phyloP scores from a whole-genome alignment of 2,888 invertebrate genomes.

The Erannis defoliaria region DNA sequence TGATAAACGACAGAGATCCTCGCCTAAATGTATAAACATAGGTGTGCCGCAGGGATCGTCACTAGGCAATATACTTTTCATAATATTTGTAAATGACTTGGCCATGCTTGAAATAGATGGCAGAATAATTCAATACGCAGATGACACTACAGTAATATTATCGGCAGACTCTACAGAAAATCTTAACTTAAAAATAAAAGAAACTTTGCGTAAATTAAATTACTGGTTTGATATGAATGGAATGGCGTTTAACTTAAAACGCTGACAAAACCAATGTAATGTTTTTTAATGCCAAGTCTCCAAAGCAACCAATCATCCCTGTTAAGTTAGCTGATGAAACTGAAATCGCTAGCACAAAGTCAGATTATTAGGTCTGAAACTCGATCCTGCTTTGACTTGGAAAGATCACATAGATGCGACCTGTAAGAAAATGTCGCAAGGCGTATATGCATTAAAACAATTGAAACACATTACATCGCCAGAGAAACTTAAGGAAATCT shows the following conservation, averaged over 20 bases:
- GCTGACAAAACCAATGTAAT: neutral
- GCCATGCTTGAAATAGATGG: neutral
- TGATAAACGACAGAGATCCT: neutral
- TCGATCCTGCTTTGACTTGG: neutral
- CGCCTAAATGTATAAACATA: neutral
- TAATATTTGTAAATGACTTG: neutral
- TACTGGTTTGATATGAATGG: neutral
- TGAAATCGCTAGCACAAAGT: neutral
- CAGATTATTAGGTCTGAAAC: neutral
- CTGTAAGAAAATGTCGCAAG: neutral
- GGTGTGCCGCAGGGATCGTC: conserved; percentile 9
- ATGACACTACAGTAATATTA: neutral
- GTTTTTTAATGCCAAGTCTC: neutral
- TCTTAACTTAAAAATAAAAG: neutral
- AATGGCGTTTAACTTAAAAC: no score
- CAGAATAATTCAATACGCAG: neutral
- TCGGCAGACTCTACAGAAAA: neutral
- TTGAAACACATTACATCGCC: neutral
- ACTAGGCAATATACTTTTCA: neutral
- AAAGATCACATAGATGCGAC: neutral
- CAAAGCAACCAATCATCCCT: neutral
- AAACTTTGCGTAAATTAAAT: neutral
- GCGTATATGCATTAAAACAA: neutral
- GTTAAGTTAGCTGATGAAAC: neutral
- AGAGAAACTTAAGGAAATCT: neutral